Base-by-base conservation (phyloP, 2,888 invertebrate species). In the Globia sparganii region DNA sequence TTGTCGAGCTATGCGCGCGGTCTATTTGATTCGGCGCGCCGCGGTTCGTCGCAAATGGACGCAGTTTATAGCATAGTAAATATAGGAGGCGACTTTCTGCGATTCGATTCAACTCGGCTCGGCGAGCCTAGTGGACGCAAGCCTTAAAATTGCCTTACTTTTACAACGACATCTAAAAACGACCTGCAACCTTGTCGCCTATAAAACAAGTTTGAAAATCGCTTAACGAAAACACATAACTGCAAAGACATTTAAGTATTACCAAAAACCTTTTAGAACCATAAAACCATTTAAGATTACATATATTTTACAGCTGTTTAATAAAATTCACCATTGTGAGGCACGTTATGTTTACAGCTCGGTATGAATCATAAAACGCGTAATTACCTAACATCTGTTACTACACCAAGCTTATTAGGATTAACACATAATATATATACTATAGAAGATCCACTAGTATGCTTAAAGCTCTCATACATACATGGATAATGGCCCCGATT, bases 271-370 rank as follows among this genome's bases (percentile, higher is more conserved):
- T 80, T 86, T 80, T 80, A 69, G 78, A 85, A 81, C 85, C 87
- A 89, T 90, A 89, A 90, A 90, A 77, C 78, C 73, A 77, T 87
- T 84, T 85, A 83, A 88, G 88, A 90, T 89, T 89, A 89, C 87
- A 87, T 83, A 88, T 87, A 89, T 88, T 88, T 91, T 90, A 90
- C 89, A 89, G 82, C 87, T 88, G 89, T 91, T 92, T 90, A 89
- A 90, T 92, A 91, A 90, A 92, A 91, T 85, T 86, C 79, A 86
- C 88, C 88, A 91, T 87, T 89, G 89, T 89, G 83, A 88, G 87
- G 87, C 80, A 37, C 71, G 80, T 78, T 78, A 86, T 77, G 77
- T 81, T 87, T 88, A 88, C 88, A 85, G 82, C 68, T 68, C 68
- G 75, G 77, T 68, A 81, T 73, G 76, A 78, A 77, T 85, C 89